Evolutionary conservation across 1,140 invertebrate species (phyloP), one percentile per base, ranked within the genome.

Genomic region (Drosophila azteca): DNA sequence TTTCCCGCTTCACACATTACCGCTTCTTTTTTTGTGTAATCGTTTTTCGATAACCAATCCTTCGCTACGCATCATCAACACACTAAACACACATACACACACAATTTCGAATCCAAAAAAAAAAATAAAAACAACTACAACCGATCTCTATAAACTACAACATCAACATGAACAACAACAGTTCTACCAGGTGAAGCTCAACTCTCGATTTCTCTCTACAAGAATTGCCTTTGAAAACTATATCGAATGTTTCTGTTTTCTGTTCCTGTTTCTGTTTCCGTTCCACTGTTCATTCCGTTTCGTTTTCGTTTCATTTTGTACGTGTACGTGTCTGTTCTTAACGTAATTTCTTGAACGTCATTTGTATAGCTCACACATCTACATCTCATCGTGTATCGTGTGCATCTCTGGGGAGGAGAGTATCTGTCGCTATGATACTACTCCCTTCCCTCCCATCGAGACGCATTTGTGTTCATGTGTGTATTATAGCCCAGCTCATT

Each of bases 151-250:
- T 51, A 71, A 51, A 66, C 39, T 54, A 60, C 45, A 61, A 74
- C 26, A 60, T 62, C 65, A 79, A 78, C 67, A 62, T 69, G 64
- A 76, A 72, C 70, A 70, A 87, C 82, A 79, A 84, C 85, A 89
- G 84, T 89, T 89, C 80, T 89, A 89, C 84, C 84, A 89, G 84
- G 84, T 89, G 84, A 89, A 89, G 85, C 85, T 80, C 79, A 87
- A 88, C 67, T 87, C 68, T 88, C 50, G 70, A 72, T 79, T 88
- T 88, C 51, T 72, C 48, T 84, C 65, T 58, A 63, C 58, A 46
- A 62, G 44, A 58, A 67, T 48, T 58, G 52, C 41, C 57, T 35
- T 35, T 35, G 31, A 35, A 11, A 35, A 35, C 50, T 75, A 76
- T 76, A 69, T 51, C 43, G 51, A 73, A 63, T 67, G 72, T 68